Evolutionary conservation across 2,113 vertebrate genomes (phyloP).

Genomic region (Azemiops feae): DNA sequence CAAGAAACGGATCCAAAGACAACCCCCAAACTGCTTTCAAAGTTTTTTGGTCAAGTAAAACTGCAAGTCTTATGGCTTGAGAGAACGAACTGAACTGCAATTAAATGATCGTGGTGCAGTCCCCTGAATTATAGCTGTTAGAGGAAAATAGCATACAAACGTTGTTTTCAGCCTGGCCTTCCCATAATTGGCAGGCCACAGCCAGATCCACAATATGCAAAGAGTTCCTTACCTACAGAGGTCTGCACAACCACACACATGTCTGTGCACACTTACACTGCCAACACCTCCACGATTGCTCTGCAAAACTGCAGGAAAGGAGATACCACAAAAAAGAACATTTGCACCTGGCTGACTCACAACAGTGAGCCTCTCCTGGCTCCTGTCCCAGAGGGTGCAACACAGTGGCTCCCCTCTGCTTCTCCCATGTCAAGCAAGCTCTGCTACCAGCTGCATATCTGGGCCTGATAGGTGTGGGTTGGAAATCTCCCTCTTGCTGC

Average conservation of each 20-base stretch:
- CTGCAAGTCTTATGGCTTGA: slow-evolving; percentile 14
- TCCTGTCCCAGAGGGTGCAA: background rate
- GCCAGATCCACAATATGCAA: background rate
- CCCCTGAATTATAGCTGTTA: slow-evolving; percentile 44
- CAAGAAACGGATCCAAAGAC: slow-evolving; percentile 32
- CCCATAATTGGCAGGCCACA: background rate
- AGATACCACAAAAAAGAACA: background rate
- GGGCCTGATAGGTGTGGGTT: background rate
- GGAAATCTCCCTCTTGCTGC: background rate
- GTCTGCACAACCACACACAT: background rate
- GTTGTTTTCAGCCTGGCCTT: background rate
- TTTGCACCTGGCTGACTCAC: background rate
- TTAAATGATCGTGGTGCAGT: slow-evolving; percentile 44
- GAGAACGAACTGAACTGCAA: slow-evolving; percentile 64
- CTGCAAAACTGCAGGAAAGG: background rate
- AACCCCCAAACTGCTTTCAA: slow-evolving; percentile 35
- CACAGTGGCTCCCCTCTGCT: too few species aligned
- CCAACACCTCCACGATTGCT: too few species aligned
- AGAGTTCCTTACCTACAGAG: background rate
- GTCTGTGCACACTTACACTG: background rate
- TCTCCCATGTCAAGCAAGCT: background rate
- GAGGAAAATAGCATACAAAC: slow-evolving; percentile 43
- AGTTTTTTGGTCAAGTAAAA: slow-evolving; percentile 46
- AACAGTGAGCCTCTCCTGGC: background rate
- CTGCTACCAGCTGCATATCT: background rate